A percentile compares a stretch with the other conserved stretches of the same genome.
Conservation (phyloP, 1,140 invertebrate genomes). For the Drosophila jambulina region DNA sequence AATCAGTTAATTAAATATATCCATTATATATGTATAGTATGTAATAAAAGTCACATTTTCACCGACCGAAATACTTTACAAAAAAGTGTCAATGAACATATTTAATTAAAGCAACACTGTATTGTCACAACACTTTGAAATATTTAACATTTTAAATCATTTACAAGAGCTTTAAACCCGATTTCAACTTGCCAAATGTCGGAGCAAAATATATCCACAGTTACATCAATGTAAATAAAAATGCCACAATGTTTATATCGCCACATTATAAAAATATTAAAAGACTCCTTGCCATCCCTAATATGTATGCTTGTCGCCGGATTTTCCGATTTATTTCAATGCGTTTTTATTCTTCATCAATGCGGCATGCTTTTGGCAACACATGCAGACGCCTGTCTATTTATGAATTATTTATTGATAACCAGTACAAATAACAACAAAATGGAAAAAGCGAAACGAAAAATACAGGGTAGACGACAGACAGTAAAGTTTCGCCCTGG, state of each 20-base stretch:
- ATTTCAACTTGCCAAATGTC: background rate
- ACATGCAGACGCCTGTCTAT: conserved; percentile 31
- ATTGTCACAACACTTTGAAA: too few species aligned
- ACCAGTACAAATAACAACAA: conserved; percentile 29
- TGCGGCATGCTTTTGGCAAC: conserved; percentile 47
- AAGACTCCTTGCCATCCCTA: conserved; percentile 2
- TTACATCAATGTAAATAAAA: background rate
- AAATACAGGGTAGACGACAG: conserved; percentile 35
- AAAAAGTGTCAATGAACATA: background rate
- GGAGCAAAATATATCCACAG: background rate
- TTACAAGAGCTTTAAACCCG: background rate
- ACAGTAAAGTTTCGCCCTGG: conserved; percentile 44
- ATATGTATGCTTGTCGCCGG: conserved; percentile 26
- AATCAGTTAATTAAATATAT: background rate
- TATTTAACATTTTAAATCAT: background rate
- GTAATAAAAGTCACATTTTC: background rate
- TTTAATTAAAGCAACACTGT: background rate
- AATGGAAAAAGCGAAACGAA: background rate
- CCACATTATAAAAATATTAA: background rate
- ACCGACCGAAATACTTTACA: background rate
- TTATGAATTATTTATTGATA: conserved; percentile 79
- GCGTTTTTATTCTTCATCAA: conserved; percentile 63
- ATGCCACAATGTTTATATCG: background rate
- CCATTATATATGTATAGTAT: too few species aligned
- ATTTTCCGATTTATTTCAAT: conserved; percentile 76